Evolutionary conservation across 2,797 vertebrate species (phyloP).

Genomic region (Semaprochilodus insignis): DNA sequence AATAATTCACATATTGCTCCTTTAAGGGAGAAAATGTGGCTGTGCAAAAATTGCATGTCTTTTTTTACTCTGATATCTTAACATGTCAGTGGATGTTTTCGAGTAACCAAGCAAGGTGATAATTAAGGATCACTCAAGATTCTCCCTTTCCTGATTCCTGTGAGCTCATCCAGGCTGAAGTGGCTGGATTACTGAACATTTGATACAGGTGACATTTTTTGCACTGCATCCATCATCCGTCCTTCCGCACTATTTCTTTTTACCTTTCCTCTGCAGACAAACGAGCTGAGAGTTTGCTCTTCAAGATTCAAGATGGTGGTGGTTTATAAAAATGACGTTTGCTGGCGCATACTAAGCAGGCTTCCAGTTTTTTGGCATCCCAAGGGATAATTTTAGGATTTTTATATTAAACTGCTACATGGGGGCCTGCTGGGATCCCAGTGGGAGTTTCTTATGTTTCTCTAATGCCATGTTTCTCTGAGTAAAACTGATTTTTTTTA

Average conservation of each 20-base stretch:
- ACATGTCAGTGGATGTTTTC: too few relatives aligned
- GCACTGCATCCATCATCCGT: background rate
- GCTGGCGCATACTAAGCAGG: background rate
- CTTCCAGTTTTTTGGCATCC: conserved; percentile 18
- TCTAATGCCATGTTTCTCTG: conserved; percentile 13
- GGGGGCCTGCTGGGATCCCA: background rate
- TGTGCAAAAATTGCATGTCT: too few relatives aligned
- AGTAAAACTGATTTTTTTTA: conserved; percentile 25
- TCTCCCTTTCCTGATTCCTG: conserved; percentile 40
- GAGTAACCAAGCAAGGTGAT: too few relatives aligned
- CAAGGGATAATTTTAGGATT: conserved; percentile 17
- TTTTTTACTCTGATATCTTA: too few relatives aligned
- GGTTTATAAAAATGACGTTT: background rate
- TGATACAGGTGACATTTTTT: conserved; percentile 4
- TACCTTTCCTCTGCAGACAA: background rate
- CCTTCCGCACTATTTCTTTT: background rate
- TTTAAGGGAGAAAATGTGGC: too few relatives aligned
- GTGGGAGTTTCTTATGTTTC: conserved; percentile 5
- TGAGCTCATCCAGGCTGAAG: conserved; percentile 28
- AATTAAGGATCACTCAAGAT: conserved; percentile 52
- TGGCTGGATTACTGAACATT: conserved; percentile 30
- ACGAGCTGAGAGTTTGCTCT: background rate
- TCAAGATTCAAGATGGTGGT: background rate
- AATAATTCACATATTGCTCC: too few relatives aligned
- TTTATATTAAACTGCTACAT: conserved; percentile 15